Percentiles rank a stretch among this genome's conserved stretches.
phyloP scores from a whole-genome alignment of 1,140 invertebrate species.

The Medauroidea extradentata region DNA sequence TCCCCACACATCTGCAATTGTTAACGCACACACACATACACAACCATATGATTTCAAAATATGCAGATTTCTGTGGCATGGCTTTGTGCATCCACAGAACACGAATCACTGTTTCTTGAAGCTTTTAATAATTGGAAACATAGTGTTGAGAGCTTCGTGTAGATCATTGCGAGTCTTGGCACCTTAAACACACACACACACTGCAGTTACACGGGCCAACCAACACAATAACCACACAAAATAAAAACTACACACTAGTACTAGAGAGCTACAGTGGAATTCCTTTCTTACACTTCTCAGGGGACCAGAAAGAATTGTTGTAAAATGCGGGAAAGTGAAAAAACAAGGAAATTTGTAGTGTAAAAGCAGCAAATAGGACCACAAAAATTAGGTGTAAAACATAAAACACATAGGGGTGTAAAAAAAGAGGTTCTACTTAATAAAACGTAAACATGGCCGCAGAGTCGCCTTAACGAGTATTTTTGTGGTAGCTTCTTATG shows the following conservation, averaged over 20 bases:
- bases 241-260: constrained; percentile 12
- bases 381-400: background rate
- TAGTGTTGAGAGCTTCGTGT: constrained; percentile 91
- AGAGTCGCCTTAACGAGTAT: too few species aligned
- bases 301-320: too few species aligned
- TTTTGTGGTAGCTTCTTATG: too few species aligned
- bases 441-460: background rate
- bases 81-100: too few species aligned
- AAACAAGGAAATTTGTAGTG: background rate
- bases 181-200: constrained; percentile 57
- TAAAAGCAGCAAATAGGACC: too few species aligned
- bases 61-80: too few species aligned
- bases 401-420: background rate
- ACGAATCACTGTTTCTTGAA: constrained; percentile 67
- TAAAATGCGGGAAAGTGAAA: too few species aligned
- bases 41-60: too few species aligned
- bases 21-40: too few species aligned
- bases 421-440: background rate
- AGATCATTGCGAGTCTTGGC: constrained; percentile 91
- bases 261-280: constrained; percentile 1
- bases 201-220: background rate
- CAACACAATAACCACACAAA: background rate
- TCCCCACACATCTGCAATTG: too few species aligned
- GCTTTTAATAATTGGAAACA: constrained; percentile 94
- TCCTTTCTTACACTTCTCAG: too few species aligned